Base-by-base conservation (phyloP, 2,113 vertebrate genomes). In the Edolisoma coerulescens region DNA sequence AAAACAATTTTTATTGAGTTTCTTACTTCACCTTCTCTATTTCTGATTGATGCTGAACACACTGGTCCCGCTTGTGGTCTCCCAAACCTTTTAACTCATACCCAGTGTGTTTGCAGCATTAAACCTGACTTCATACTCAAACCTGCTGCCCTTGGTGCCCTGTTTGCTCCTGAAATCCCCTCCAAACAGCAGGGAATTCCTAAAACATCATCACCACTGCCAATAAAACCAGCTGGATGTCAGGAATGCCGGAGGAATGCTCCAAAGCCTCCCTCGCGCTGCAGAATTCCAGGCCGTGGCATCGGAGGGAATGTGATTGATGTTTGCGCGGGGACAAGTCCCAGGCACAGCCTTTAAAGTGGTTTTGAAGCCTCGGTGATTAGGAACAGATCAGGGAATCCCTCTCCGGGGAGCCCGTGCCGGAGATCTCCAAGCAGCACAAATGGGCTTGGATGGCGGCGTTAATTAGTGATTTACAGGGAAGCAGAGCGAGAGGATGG, bases 401-500 rank as follows among this genome's bases (percentile, higher is more conserved):
- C 49, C 80, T 84, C 88, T 74, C 54, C 5, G 2, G 90, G 71
- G 57, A 85, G 61, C 53, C 76, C 13, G 50, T 2, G 80, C 70
- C 49, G 79, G 78, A 3, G 67, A 49, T 69, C 45, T 77, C 60
- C 1, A 0, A 60, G 56, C 63, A 54, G 80, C 68, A 54, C 68
- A 75, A 90, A 93, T 6, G 57, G 42, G 49, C 45, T 88, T 13
- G 65, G 86, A 68, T 53, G 77, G 56, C 94, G 88, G 76, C 16
- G 53, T 81, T 89, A 85, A 95, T 97, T 69, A 71, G 76, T 30
- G 83, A 96, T 87, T 95, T 89, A 60, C 76, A 81, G 67, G 67
- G 76, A 54, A 47, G 33, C 11, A 2, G 63, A 79, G 84, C 14
- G 61, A 49, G 75, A 54, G 70, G 54, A 64, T 37, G 45, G 41